Percentiles rank a stretch among this genome's conserved stretches.
Conservation (phyloP, 2,797 vertebrate species). For the Eupleurogrammus muticus region DNA sequence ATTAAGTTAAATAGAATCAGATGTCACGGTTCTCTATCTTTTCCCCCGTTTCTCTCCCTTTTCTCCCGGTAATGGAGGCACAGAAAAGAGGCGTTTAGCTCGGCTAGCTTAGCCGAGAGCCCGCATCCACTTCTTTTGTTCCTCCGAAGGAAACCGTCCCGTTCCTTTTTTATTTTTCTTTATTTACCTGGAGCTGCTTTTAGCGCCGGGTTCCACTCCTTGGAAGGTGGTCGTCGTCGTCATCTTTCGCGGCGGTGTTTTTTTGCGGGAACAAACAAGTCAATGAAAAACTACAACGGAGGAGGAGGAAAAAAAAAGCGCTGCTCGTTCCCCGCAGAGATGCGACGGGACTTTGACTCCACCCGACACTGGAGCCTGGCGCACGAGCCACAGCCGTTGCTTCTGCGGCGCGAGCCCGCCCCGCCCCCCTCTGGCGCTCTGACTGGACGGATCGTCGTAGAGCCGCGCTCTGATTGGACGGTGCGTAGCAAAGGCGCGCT, state of each 20-base stretch:
- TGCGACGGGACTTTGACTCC: slow-evolving; percentile 80
- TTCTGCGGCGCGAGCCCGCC: slow-evolving; percentile 78
- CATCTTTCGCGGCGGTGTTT: slow-evolving; percentile 73
- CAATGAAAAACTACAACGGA: slow-evolving; percentile 58
- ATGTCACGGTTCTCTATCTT: too few species aligned
- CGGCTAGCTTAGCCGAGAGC: not conserved
- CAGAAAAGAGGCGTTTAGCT: too few species aligned
- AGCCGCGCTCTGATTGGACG: slow-evolving; percentile 47
- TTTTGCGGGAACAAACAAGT: slow-evolving; percentile 38
- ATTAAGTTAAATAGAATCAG: too few species aligned
- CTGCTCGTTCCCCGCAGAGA: slow-evolving; percentile 64
- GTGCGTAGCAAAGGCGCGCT: not conserved
- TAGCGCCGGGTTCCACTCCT: slow-evolving; percentile 84
- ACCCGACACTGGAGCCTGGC: slow-evolving; percentile 81
- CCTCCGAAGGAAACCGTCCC: slow-evolving; percentile 48
- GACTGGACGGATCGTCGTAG: slow-evolving; percentile 68
- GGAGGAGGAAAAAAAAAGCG: slow-evolving; percentile 29
- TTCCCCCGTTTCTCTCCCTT: too few species aligned
- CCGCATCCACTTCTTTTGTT: slow-evolving; percentile 86
- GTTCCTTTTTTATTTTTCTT: slow-evolving; percentile 19
- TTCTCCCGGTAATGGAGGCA: too few species aligned
- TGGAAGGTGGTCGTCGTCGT: slow-evolving; percentile 86
- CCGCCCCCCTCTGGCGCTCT: slow-evolving; percentile 61
- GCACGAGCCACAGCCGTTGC: slow-evolving; percentile 57
- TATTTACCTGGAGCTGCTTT: slow-evolving; percentile 87